Conservation (phyloP, 2,113 vertebrate genomes). For the Perccottus glenii region DNA sequence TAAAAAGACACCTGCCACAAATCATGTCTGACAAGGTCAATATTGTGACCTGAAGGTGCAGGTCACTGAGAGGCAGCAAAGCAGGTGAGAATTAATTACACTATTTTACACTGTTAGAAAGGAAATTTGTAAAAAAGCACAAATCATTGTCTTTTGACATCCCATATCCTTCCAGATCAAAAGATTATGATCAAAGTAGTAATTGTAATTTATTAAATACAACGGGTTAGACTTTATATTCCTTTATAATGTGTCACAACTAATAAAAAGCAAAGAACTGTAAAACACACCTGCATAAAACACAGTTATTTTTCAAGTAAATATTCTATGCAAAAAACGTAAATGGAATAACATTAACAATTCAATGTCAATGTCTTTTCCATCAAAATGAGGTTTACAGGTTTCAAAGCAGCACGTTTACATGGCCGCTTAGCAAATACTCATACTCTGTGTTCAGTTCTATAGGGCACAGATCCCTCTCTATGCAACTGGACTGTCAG, state of each 20-base stretch:
- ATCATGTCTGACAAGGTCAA: constrained; percentile 57
- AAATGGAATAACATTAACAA: too few relatives aligned
- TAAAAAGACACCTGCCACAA: constrained; percentile 12
- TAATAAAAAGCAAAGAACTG: background rate
- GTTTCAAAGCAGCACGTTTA: too few relatives aligned
- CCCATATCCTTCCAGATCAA: constrained; percentile 7
- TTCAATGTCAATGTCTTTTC: too few relatives aligned
- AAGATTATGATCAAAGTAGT: background rate
- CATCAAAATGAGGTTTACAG: too few relatives aligned
- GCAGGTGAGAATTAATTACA: constrained; percentile 70
- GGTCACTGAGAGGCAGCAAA: constrained; percentile 42
- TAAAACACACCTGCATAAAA: too few relatives aligned
- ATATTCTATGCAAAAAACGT: too few relatives aligned
- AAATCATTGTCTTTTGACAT: constrained; percentile 1
- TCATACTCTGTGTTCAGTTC: too few relatives aligned
- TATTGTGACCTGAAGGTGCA: constrained; percentile 39
- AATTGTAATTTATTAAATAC: constrained; percentile 9
- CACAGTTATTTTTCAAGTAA: too few relatives aligned
- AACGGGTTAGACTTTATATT: background rate
- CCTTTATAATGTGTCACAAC: background rate
- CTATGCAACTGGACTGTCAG: too few relatives aligned
- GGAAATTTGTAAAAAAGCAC: constrained; percentile 53
- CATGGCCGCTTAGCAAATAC: too few relatives aligned
- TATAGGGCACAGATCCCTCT: too few relatives aligned
- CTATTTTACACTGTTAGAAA: constrained; percentile 50